Conservation (phyloP, 2,888 invertebrate species). For the Ferrisia virgata region DNA sequence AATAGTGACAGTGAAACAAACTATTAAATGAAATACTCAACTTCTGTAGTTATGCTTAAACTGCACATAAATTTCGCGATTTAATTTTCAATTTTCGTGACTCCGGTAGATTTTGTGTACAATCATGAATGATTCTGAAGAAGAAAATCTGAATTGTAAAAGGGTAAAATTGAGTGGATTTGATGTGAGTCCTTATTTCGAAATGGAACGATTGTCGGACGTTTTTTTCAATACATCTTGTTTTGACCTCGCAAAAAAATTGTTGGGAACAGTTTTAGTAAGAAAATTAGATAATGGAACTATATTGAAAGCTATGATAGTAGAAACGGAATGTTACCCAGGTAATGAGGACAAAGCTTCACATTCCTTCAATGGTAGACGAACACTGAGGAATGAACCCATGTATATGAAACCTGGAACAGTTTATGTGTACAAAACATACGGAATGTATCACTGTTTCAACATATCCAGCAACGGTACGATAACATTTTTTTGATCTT, state of each 20-base stretch:
- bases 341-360: slow-evolving; percentile 67
- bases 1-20: too few relatives aligned
- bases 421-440: slow-evolving; percentile 68
- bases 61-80: too few relatives aligned
- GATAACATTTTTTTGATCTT: background rate
- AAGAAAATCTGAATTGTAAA: background rate
- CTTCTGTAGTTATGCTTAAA: too few relatives aligned
- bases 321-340: slow-evolving; percentile 71
- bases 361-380: slow-evolving; percentile 60
- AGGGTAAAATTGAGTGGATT: background rate
- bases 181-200: background rate
- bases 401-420: slow-evolving; percentile 73
- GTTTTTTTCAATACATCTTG: slow-evolving; percentile 56
- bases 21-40: too few relatives aligned
- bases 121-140: background rate
- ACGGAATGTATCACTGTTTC: slow-evolving; percentile 72
- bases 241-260: slow-evolving; percentile 58
- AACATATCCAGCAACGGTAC: slow-evolving; percentile 67
- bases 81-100: too few relatives aligned
- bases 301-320: slow-evolving; percentile 63
- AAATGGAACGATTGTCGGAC: slow-evolving; percentile 43
- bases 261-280: slow-evolving; percentile 64
- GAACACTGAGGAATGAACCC: slow-evolving; percentile 63
- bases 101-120: too few relatives aligned
- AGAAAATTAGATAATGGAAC: slow-evolving; percentile 57